phyloP scores from a whole-genome alignment of 2,113 vertebrate species.

The Ploceus nigricollis region DNA sequence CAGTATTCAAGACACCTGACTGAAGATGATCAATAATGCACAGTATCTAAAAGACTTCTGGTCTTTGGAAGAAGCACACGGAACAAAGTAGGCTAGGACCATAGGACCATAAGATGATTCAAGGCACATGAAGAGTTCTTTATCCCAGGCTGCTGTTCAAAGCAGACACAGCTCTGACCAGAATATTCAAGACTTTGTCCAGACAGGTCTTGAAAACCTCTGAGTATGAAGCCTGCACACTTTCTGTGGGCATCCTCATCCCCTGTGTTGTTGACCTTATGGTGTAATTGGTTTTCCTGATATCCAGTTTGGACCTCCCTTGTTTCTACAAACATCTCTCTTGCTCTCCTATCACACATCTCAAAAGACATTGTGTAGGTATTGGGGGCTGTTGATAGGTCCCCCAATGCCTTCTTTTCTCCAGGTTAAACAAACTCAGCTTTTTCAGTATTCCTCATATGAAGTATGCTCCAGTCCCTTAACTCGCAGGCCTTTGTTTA shows the following conservation, averaged over 20 bases:
- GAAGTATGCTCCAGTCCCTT: background rate
- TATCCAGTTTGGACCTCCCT: background rate
- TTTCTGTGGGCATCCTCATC: background rate
- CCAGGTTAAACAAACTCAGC: background rate
- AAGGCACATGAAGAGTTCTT: background rate
- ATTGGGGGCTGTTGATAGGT: background rate
- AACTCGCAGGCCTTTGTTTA: background rate
- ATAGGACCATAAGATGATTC: background rate
- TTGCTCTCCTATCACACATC: background rate
- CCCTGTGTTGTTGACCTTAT: background rate
- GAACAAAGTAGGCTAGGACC: background rate
- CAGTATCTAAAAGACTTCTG: background rate
- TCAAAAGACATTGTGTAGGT: background rate
- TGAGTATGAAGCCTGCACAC: background rate
- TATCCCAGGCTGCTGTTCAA: background rate
- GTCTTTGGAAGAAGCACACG: background rate
- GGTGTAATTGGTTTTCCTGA: background rate
- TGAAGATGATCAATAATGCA: background rate
- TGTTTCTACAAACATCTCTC: background rate
- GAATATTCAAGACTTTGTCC: background rate
- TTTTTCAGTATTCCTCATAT: background rate
- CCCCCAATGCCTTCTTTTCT: background rate
- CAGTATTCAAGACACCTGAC: background rate
- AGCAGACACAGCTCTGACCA: rapidly evolving
- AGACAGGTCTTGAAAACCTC: background rate